These are phyloP conservation scores for Eunapius fragilis DNA, from an alignment of 37 sponge, comb jelly and placozoan genomes.

Conservation along the genomic window DNA sequence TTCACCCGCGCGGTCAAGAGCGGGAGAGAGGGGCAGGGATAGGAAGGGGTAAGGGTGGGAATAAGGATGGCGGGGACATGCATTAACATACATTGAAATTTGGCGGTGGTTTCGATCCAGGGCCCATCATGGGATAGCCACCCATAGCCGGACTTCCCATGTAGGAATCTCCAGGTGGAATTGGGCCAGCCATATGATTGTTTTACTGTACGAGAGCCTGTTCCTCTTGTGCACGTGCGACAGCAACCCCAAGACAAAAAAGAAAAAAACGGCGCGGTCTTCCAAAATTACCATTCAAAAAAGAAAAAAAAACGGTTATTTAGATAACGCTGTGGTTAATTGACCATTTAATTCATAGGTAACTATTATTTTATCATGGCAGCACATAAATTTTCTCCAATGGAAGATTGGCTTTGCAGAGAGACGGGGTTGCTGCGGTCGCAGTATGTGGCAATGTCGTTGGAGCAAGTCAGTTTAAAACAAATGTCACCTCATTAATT, in stretches of 20 bases:
- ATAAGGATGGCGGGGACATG: background rate
- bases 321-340: background rate
- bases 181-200: slow-evolving; percentile 26
- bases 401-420: slow-evolving; percentile 28
- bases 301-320: background rate
- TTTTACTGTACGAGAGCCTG: background rate
- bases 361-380: background rate
- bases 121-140: slow-evolving; percentile 40
- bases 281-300: background rate
- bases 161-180: slow-evolving; percentile 51
- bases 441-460: slow-evolving; percentile 10
- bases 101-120: background rate
- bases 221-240: slow-evolving; percentile 10
- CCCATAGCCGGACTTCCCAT: slow-evolving; percentile 10
- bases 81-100: background rate
- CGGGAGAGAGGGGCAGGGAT: background rate
- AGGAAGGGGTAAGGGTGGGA: background rate
- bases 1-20: background rate
- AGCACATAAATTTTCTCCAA: background rate
- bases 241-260: background rate
- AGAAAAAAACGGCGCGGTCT: background rate
- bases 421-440: slow-evolving; percentile 41
- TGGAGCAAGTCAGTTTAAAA: slow-evolving; percentile 1
- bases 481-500: background rate
- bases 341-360: background rate